Evolutionary conservation across 2,888 invertebrate species (phyloP), one percentile per base, ranked within the genome.

Genomic region (Cheilosia impressa): DNA sequence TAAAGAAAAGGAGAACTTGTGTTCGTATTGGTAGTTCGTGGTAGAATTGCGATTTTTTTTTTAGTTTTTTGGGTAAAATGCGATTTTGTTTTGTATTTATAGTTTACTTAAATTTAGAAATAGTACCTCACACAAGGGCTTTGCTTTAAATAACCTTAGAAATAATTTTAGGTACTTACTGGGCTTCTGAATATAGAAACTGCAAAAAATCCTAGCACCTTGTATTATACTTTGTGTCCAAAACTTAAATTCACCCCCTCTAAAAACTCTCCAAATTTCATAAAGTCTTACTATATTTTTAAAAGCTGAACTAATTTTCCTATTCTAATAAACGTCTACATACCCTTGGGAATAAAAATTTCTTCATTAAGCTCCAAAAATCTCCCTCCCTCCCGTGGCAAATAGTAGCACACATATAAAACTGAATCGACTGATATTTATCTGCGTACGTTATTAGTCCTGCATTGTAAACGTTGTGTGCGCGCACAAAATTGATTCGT

Each of bases 1-100:
- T 84, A 89, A 88, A 81, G 84, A 81, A 88, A 88, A 71, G 78
- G 80, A 89, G 73, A 77, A 77, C 77, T 45, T 65, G 13, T 63
- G 84, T 84, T 87, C 84, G 79, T 72, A 80, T 87, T 81, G 75
- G 65, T 73, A 72, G 55, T 80, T 83, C 79, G 79, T 76, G 58
- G 52, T 41, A 72, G 45, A 9, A 57, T 65, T 79, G 77, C 68
- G 77, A 75, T 87, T 45, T 69, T 22, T 60, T 31, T 77, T 45
- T 75, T 41, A 57, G 53, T 45, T 75, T 60, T 22, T 78, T 87
- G 75, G 81, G 77, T 84, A 79, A 72, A 83, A 80, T 87, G 75
- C 78, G 69, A 57, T 53, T 57, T 52, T 55, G 43, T 41, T 58
- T 43, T 13, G 10, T 50, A 76, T 62, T 69, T 53, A 63, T 45